These are phyloP conservation scores for Condylostylus longicornis DNA, from an alignment of 1,140 invertebrate genomes.

Conservation along the genomic window DNA sequence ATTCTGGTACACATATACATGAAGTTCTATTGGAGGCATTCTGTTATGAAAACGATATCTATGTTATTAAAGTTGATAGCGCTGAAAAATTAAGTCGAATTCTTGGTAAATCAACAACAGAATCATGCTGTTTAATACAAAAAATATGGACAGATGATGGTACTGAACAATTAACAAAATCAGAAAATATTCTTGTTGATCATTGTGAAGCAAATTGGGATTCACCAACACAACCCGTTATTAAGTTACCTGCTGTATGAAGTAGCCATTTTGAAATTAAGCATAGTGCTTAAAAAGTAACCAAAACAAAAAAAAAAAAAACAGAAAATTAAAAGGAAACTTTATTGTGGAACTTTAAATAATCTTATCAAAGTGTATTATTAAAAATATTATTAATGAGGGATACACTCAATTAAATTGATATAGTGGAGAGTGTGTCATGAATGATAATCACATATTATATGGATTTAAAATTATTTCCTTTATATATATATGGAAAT, in stretches of 20 bases:
- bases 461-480: no score
- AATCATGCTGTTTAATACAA: conserved; percentile 39
- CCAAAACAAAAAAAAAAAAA: conserved; percentile 9
- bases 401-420: no score
- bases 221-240: conserved; percentile 35
- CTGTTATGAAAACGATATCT: conserved; percentile 52
- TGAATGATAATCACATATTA: no score
- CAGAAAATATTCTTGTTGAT: conserved; percentile 37
- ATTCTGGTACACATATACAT: conserved; percentile 51
- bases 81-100: conserved; percentile 37
- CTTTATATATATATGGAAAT: no score
- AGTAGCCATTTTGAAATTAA: background rate
- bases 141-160: conserved; percentile 34
- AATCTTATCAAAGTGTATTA: no score
- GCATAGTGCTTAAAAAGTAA: background rate
- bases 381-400: no score
- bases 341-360: no score
- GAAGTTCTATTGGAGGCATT: conserved; percentile 51
- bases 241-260: conserved; percentile 41
- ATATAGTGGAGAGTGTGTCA: no score
- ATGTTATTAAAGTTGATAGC: conserved; percentile 46
- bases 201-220: conserved; percentile 41
- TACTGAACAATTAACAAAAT: conserved; percentile 33
- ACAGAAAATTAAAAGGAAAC: conserved; percentile 7
- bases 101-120: conserved; percentile 30